Conservation (phyloP, 2,113 vertebrate genomes). For the Felis chaus region DNA sequence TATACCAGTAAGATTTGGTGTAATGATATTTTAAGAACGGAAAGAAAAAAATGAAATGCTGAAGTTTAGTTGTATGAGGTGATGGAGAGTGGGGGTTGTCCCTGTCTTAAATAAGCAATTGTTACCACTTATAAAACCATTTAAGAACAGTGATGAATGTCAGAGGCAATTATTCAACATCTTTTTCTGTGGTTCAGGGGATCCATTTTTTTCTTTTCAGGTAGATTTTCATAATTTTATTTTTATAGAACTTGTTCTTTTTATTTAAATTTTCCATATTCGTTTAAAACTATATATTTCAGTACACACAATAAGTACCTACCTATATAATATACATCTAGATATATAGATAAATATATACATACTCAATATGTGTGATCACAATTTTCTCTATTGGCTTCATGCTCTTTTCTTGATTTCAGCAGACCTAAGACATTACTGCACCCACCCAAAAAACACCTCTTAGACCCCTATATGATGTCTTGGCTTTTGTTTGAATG, state of each 20-base stretch:
- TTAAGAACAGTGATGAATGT: not conserved
- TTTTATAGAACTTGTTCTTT: not conserved
- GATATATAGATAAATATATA: not conserved
- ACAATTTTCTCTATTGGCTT: not conserved
- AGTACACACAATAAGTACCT: not conserved
- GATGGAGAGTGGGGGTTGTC: not conserved
- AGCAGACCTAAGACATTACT: not conserved
- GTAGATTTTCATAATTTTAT: not conserved
- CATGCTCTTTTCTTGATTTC: not conserved
- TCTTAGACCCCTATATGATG: not conserved
- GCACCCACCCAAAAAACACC: not conserved
- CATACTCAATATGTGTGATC: not conserved
- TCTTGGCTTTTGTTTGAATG: not conserved
- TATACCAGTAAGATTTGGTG: not conserved
- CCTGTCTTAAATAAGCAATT: not conserved
- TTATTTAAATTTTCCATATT: not conserved
- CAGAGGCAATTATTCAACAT: not conserved
- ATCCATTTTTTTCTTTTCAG: not conserved
- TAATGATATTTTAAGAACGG: not conserved
- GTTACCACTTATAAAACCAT: not conserved
- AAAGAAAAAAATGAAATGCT: not conserved
- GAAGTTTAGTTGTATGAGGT: not conserved
- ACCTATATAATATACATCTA: not conserved
- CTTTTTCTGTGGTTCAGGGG: not conserved
- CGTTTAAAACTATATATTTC: not conserved